A percentile compares a stretch with the other conserved stretches of the same genome.
Evolutionary conservation across 2,888 invertebrate species (phyloP).

Genomic region (Eilema caniola): DNA sequence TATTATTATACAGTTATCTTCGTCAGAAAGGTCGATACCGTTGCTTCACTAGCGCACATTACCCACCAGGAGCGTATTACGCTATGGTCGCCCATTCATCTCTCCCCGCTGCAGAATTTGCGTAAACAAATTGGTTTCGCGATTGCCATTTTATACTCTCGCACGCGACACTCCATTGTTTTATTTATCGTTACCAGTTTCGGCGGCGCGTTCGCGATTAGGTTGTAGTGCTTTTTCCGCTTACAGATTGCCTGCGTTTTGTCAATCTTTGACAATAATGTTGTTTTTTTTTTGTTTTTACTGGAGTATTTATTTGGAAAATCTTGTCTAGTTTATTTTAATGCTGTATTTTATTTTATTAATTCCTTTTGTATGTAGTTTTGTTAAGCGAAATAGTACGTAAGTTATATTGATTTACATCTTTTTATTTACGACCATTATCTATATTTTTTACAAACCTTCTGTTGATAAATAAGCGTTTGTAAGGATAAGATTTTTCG

Average conservation of each 20-base stretch:
- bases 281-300: slow-evolving; percentile 53
- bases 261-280: slow-evolving; percentile 71
- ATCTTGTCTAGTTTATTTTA: slow-evolving; percentile 3
- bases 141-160: slow-evolving; percentile 87
- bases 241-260: slow-evolving; percentile 79
- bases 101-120: slow-evolving; percentile 86
- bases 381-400: neutral
- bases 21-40: slow-evolving; percentile 17
- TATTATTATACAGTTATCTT: neutral
- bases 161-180: slow-evolving; percentile 85
- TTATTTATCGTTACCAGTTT: slow-evolving; percentile 86
- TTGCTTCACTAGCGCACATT: slow-evolving; percentile 68
- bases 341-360: neutral
- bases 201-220: slow-evolving; percentile 83
- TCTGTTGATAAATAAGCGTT: too few relatives aligned
- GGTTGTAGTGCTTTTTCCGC: slow-evolving; percentile 83
- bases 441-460: too few relatives aligned
- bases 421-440: too few relatives aligned
- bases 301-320: slow-evolving; percentile 12
- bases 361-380: too few relatives aligned
- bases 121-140: slow-evolving; percentile 88
- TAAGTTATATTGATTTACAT: too few relatives aligned
- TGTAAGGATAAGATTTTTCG: too few relatives aligned
- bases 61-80: slow-evolving; percentile 80
- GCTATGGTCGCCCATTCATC: slow-evolving; percentile 86